These are phyloP conservation scores for Mycteria americana DNA, from an alignment of 2,797 vertebrate genomes.

Conservation along the genomic window DNA sequence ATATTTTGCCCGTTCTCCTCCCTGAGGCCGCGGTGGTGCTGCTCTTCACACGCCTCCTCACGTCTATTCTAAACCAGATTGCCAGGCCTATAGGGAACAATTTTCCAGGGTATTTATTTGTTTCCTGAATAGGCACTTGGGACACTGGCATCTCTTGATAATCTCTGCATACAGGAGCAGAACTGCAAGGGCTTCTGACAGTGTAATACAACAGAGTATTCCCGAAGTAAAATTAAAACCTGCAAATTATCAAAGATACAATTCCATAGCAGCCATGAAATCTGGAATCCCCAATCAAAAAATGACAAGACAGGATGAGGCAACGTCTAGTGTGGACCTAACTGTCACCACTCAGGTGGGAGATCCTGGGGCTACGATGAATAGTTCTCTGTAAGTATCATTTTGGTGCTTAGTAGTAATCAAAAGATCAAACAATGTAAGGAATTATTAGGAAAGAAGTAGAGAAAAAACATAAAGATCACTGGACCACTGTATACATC, in stretches of 20 bases:
- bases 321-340: fast-evolving
- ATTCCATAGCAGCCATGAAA: background rate
- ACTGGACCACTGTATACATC: background rate
- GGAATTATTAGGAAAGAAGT: background rate
- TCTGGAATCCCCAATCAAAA: background rate
- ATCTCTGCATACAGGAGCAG: background rate
- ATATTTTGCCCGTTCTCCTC: background rate
- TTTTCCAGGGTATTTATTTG: background rate
- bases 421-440: background rate
- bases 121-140: conserved; percentile 1
- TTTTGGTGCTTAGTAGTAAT: background rate
- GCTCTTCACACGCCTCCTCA: background rate
- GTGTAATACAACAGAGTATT: background rate
- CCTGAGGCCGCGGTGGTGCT: fast-evolving
- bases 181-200: background rate
- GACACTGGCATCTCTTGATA: background rate
- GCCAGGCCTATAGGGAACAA: background rate
- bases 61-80: background rate
- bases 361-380: background rate
- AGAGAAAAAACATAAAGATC: background rate
- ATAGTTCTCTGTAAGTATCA: background rate
- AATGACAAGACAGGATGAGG: background rate
- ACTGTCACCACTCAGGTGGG: background rate
- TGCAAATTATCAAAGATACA: background rate
- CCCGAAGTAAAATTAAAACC: background rate